Evolutionary conservation across 1,140 invertebrate genomes (phyloP).

Genomic region (Anoplophora glabripennis): DNA sequence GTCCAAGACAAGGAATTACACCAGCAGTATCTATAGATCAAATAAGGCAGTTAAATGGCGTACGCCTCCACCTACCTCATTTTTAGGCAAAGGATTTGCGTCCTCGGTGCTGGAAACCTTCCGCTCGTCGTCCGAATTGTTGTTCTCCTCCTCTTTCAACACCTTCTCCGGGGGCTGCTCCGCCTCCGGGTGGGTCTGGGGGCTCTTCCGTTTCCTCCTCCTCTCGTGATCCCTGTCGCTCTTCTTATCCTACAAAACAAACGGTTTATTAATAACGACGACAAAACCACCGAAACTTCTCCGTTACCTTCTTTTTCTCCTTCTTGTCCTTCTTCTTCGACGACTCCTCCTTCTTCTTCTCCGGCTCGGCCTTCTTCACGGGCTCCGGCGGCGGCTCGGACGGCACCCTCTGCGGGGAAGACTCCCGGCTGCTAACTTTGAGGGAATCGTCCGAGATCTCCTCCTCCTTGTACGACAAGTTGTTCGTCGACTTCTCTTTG

Average conservation of each 20-base stretch:
- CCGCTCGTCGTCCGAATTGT: slow-evolving; percentile 31
- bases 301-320: slow-evolving; percentile 21
- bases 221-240: slow-evolving; percentile 50
- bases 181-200: slow-evolving; percentile 13
- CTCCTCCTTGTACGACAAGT: slow-evolving; percentile 15
- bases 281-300: not conserved
- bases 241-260: slow-evolving; percentile 52
- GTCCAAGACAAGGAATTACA: too few relatives aligned
- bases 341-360: slow-evolving; percentile 25
- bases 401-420: slow-evolving; percentile 7
- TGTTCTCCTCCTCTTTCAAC: slow-evolving; percentile 17
- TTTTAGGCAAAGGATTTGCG: slow-evolving; percentile 4
- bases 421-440: slow-evolving; percentile 25
- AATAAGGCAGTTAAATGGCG: too few relatives aligned
- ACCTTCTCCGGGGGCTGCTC: slow-evolving; percentile 18
- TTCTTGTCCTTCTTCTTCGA: slow-evolving; percentile 32
- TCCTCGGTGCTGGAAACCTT: slow-evolving; percentile 31
- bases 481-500: slow-evolving; percentile 14
- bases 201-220: slow-evolving; percentile 40
- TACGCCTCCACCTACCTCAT: slow-evolving; percentile 7
- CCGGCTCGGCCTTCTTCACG: slow-evolving; percentile 25
- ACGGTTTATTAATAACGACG: not conserved
- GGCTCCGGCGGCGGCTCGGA: not conserved
- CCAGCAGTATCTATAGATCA: too few relatives aligned
- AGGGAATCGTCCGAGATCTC: slow-evolving; percentile 26